These are phyloP conservation scores for Alaudala cheleensis DNA, from an alignment of 2,113 vertebrate species.

Conservation along the genomic window DNA sequence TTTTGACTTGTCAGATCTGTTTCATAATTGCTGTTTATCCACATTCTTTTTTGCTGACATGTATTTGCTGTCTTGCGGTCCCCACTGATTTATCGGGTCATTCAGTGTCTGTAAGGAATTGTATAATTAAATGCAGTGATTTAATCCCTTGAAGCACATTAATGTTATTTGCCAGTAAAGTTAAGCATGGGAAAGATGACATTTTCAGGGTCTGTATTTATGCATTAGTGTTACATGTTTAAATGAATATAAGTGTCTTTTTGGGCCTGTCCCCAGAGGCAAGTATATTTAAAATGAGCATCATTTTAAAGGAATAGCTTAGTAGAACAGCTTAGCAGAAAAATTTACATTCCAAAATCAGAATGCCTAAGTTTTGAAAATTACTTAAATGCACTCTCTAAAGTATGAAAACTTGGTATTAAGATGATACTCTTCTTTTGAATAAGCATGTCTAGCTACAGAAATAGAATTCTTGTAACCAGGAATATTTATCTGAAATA, in stretches of 20 bases:
- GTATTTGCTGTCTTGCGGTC: background rate
- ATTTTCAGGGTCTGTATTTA: constrained; percentile 9
- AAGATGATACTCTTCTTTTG: background rate
- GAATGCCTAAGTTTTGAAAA: background rate
- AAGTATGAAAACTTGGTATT: background rate
- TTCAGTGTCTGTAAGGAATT: constrained; percentile 26
- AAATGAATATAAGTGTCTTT: background rate
- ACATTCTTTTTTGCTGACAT: constrained; percentile 62
- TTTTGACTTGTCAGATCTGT: constrained; percentile 47
- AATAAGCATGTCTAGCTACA: background rate
- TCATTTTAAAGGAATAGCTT: background rate
- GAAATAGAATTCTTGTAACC: background rate
- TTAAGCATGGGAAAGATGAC: background rate
- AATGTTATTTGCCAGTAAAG: background rate
- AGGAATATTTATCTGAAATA: background rate
- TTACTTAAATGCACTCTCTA: background rate
- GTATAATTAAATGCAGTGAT: constrained; percentile 27
- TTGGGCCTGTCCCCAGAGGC: background rate
- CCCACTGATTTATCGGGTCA: background rate
- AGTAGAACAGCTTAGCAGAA: background rate
- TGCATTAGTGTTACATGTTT: background rate
- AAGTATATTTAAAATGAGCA: background rate
- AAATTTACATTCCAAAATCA: background rate
- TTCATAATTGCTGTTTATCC: constrained; percentile 60
- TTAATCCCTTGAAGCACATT: constrained; percentile 35